Evolutionary conservation across 2,113 vertebrate genomes (phyloP).

Genomic region (Falco punctatus): DNA sequence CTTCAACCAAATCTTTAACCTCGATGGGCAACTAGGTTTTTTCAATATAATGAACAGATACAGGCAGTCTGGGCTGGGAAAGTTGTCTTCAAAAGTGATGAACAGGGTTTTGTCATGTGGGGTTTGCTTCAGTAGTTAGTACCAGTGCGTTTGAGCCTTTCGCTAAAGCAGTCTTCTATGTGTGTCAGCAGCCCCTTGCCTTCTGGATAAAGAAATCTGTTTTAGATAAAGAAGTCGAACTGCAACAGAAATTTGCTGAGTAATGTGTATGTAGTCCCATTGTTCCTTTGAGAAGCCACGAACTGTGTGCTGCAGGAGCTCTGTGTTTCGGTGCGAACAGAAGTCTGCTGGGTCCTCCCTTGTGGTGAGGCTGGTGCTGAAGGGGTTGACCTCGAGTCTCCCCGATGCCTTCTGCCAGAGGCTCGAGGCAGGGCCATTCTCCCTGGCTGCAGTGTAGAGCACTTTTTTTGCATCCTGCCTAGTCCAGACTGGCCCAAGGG

Average conservation of each 20-base stretch:
- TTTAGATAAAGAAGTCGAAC: neutral
- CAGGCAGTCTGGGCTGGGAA: neutral
- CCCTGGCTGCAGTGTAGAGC: no score
- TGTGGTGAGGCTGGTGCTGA: neutral
- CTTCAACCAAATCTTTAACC: neutral
- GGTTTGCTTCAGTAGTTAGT: neutral
- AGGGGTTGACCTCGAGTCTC: neutral
- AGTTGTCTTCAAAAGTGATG: neutral
- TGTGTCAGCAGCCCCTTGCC: neutral
- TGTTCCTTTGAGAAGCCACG: no score
- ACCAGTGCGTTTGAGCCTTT: no score
- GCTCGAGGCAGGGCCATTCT: no score
- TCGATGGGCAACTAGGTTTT: neutral
- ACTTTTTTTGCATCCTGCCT: no score
- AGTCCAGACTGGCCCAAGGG: no score
- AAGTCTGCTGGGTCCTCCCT: neutral
- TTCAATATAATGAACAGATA: neutral
- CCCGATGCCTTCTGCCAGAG: no score
- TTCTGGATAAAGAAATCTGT: neutral
- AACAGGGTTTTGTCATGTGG: neutral
- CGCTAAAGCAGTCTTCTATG: neutral
- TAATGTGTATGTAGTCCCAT: neutral
- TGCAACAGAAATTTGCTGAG: neutral
- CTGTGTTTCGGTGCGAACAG: neutral
- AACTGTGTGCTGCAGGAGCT: neutral